Percentiles rank a stretch among this genome's conserved stretches.
phyloP scores from a whole-genome alignment of 2,888 invertebrate genomes.

The Teleiodes luculella region DNA sequence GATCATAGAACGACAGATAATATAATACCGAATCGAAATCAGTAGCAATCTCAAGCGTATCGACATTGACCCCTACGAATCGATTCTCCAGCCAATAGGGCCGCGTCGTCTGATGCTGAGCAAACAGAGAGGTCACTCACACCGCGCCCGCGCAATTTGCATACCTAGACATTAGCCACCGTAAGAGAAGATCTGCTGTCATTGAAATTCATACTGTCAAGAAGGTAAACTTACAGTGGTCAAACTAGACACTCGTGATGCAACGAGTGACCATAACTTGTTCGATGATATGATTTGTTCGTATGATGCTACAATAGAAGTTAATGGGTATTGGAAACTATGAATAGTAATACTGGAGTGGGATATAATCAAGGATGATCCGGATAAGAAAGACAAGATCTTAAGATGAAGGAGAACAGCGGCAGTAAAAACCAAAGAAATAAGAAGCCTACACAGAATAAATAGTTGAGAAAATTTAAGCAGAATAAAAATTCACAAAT shows the following conservation, averaged over 20 bases:
- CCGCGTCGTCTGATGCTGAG: conserved; percentile 53
- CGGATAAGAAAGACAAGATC: background rate
- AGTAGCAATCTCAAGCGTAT: conserved; percentile 68
- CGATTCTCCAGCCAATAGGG: conserved; percentile 65
- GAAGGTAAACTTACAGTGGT: background rate
- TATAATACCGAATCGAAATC: conserved; percentile 33
- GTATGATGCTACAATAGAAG: conserved; percentile 22
- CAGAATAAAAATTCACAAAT: too few relatives aligned
- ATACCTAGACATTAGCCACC: conserved; percentile 41
- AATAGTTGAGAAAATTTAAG: too few relatives aligned
- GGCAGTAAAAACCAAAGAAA: too few relatives aligned
- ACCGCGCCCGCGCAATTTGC: conserved; percentile 60
- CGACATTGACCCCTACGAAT: conserved; percentile 75
- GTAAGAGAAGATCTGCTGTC: background rate
- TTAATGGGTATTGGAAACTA: conserved; percentile 12
- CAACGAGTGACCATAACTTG: conserved; percentile 58
- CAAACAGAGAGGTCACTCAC: conserved; percentile 65
- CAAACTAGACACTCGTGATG: conserved; percentile 37
- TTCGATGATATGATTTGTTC: conserved; percentile 52
- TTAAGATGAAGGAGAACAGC: background rate
- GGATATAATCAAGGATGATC: background rate
- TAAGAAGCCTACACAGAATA: too few relatives aligned
- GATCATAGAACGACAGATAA: conserved; percentile 1
- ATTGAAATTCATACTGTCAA: background rate
- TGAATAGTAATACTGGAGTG: conserved; percentile 4